Evolutionary conservation across 1,140 invertebrate species (phyloP).

Genomic region (Cotesia typhae): DNA sequence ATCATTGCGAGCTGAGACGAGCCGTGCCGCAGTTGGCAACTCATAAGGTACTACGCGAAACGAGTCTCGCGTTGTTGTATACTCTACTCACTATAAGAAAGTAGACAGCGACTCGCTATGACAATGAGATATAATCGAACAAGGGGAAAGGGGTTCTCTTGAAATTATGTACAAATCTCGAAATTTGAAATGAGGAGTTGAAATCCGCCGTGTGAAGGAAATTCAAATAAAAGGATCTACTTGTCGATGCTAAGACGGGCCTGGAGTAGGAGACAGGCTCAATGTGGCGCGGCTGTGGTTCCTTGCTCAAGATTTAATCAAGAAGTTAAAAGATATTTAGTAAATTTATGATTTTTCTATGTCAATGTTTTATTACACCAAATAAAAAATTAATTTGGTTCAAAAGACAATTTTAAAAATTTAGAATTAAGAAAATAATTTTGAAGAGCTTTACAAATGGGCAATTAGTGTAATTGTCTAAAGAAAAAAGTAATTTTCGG

Average conservation of each 20-base stretch:
- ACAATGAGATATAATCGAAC: constrained; percentile 42
- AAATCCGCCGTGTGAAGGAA: not conserved
- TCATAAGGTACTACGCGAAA: constrained; percentile 59
- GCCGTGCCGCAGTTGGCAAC: constrained; percentile 60
- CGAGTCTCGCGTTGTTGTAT: not conserved
- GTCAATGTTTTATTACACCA: no score
- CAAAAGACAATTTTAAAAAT: no score
- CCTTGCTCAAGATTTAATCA: no score
- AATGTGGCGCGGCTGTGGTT: not conserved
- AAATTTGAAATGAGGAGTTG: constrained; percentile 8
- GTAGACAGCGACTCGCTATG: constrained; percentile 32
- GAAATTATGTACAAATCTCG: constrained; percentile 10
- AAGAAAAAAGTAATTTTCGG: no score
- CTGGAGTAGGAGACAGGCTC: not conserved
- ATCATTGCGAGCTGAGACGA: constrained; percentile 64
- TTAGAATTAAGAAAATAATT: no score
- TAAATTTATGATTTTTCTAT: no score
- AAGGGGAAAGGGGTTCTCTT: constrained; percentile 19
- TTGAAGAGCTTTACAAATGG: no score
- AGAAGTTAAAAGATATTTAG: no score
- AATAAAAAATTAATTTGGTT: no score
- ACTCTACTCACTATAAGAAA: not conserved
- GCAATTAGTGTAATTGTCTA: no score
- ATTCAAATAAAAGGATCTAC: not conserved
- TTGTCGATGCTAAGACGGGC: constrained; percentile 5